Conservation (phyloP, 2,888 invertebrate genomes). For the Lithosia quadra region DNA sequence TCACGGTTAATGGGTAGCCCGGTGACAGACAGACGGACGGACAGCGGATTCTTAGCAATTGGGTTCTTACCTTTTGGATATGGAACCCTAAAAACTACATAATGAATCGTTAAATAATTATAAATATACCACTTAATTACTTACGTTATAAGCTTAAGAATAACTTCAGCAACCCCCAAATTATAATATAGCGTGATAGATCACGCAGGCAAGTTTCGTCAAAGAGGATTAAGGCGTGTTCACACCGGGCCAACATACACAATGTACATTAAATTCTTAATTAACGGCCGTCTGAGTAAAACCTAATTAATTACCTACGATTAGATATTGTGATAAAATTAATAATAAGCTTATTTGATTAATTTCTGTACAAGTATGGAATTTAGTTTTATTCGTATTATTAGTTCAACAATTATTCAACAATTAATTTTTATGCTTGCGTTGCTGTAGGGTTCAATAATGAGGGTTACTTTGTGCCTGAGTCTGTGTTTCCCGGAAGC, state of each 20-base stretch:
- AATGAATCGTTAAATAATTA: background rate
- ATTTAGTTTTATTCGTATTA: background rate
- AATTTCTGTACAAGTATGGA: constrained; percentile 15
- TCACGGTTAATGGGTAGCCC: too few species aligned
- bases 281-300: constrained; percentile 36
- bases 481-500: too few species aligned
- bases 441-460: background rate
- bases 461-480: too few species aligned
- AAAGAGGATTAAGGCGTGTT: constrained; percentile 21
- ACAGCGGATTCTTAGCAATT: too few species aligned
- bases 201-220: background rate
- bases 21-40: too few species aligned
- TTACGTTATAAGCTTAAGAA: background rate
- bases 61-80: too few species aligned
- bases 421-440: background rate
- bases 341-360: constrained; percentile 22
- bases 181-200: constrained; percentile 11
- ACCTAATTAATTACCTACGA: constrained; percentile 37
- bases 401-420: background rate
- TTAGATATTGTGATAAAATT: constrained; percentile 30
- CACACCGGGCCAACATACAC: background rate
- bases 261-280: constrained; percentile 27
- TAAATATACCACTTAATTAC: background rate
- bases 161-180: constrained; percentile 1
- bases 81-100: background rate